Evolutionary conservation across 2,797 vertebrate genomes (phyloP).

Genomic region (Menidia menidia): DNA sequence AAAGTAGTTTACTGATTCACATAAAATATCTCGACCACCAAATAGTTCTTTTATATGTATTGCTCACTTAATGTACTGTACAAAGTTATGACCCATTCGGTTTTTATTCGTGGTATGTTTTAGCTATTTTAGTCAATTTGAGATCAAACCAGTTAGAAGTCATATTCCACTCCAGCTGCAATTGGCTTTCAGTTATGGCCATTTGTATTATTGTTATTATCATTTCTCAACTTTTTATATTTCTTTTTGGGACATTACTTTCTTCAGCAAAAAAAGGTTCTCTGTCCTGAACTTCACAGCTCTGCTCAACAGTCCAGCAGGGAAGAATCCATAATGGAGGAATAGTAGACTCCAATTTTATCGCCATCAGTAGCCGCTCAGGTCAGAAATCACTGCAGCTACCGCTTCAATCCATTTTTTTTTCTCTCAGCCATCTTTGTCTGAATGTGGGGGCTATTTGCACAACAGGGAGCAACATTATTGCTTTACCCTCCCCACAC

Average conservation of each 20-base stretch:
- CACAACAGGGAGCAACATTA: slow-evolving; percentile 23
- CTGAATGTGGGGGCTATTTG: slow-evolving; percentile 17
- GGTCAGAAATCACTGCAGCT: slow-evolving; percentile 33
- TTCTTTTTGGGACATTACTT: slow-evolving; percentile 22
- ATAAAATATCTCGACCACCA: not conserved
- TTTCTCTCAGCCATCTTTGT: slow-evolving; percentile 3
- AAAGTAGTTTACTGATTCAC: slow-evolving; percentile 2
- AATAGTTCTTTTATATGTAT: not conserved
- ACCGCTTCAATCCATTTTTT: slow-evolving; percentile 17
- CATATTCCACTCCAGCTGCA: not conserved
- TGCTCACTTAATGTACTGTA: not conserved
- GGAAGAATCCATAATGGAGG: slow-evolving; percentile 37
- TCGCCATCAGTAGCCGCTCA: slow-evolving; percentile 28
- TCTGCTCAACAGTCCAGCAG: slow-evolving; percentile 22
- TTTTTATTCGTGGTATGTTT: not conserved
- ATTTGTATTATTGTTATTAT: not conserved
- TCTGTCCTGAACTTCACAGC: slow-evolving; percentile 26
- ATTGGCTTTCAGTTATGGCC: not conserved
- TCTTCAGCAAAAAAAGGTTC: slow-evolving; percentile 15
- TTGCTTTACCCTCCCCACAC: slow-evolving; percentile 17
- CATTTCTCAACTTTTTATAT: slow-evolving; percentile 8
- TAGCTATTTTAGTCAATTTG: not conserved
- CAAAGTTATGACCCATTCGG: not conserved
- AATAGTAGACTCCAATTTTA: slow-evolving; percentile 22
- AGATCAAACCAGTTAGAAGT: slow-evolving; percentile 9